These are phyloP conservation scores for Drosophila bipectinata DNA, from an alignment of 1,140 invertebrate species.

Conservation along the genomic window DNA sequence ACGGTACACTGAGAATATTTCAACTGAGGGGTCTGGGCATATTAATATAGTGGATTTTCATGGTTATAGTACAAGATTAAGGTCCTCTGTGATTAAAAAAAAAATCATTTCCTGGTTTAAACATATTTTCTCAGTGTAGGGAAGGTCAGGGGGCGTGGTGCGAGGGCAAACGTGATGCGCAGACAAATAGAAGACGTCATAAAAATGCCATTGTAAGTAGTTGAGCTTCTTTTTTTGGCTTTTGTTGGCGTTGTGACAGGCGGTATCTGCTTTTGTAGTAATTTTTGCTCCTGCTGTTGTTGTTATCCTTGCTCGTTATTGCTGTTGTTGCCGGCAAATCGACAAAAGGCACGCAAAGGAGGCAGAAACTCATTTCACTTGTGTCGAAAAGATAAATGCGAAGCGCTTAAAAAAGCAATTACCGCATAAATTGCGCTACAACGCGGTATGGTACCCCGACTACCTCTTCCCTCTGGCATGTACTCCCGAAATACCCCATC, in stretches of 20 bases:
- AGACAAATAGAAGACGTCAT: constrained; percentile 72
- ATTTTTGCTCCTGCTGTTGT: constrained; percentile 40
- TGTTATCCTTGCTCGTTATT: constrained; percentile 37
- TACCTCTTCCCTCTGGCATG: constrained; percentile 11
- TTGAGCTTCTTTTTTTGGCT: constrained; percentile 55
- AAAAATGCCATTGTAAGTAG: constrained; percentile 81
- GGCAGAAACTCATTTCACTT: constrained; percentile 73
- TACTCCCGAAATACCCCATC: constrained; percentile 1
- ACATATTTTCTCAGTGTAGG: background rate
- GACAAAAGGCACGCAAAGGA: constrained; percentile 67
- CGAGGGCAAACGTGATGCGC: constrained; percentile 26
- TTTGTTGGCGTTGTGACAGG: constrained; percentile 64
- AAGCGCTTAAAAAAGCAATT: constrained; percentile 83
- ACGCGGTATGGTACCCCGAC: constrained; percentile 25
- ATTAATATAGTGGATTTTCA: no score
- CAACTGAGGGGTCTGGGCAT: background rate
- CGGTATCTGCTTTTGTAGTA: constrained; percentile 32
- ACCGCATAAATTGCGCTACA: constrained; percentile 80
- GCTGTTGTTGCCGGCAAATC: constrained; percentile 51
- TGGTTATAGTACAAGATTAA: no score
- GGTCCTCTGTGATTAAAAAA: background rate
- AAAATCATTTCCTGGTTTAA: background rate
- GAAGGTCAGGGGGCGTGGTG: constrained; percentile 14
- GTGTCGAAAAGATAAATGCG: constrained; percentile 82
- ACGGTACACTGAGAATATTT: constrained; percentile 1